Conservation (phyloP, 2,888 invertebrate species). For the Amblyteles armatorius region DNA sequence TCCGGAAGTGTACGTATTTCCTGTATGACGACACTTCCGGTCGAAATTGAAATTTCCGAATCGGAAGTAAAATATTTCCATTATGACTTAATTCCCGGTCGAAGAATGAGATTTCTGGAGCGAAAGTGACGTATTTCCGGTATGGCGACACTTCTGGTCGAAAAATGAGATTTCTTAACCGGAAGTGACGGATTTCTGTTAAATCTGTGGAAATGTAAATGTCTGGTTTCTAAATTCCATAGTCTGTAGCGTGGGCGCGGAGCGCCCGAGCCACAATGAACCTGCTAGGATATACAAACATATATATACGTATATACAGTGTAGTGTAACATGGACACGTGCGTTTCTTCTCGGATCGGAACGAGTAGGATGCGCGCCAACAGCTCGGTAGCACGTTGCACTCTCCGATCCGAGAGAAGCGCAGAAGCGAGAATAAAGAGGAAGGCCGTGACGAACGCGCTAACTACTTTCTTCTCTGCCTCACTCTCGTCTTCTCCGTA, state of each 20-base stretch:
- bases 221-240: too few species aligned
- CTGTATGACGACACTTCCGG: too few species aligned
- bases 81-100: too few species aligned
- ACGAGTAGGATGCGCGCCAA: slow-evolving; percentile 51
- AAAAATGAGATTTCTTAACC: not conserved
- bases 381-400: slow-evolving; percentile 65
- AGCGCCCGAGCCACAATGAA: too few species aligned
- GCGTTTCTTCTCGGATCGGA: slow-evolving; percentile 60
- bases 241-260: too few species aligned
- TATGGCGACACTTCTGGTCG: too few species aligned
- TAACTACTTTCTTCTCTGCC: slow-evolving; percentile 55
- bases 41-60: too few species aligned
- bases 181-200: not conserved
- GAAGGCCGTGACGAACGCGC: slow-evolving; percentile 30
- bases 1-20: not conserved
- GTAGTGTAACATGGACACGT: slow-evolving; percentile 54
- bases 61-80: too few species aligned
- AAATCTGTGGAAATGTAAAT: not conserved
- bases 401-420: slow-evolving; percentile 38
- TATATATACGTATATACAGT: not conserved
- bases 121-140: too few species aligned
- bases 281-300: too few species aligned
- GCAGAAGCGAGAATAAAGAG: slow-evolving; percentile 23
- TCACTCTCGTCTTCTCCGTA: slow-evolving; percentile 8
- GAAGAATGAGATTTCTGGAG: too few species aligned